phyloP scores from a whole-genome alignment of 2,113 vertebrate genomes.

The Saguinus midas region DNA sequence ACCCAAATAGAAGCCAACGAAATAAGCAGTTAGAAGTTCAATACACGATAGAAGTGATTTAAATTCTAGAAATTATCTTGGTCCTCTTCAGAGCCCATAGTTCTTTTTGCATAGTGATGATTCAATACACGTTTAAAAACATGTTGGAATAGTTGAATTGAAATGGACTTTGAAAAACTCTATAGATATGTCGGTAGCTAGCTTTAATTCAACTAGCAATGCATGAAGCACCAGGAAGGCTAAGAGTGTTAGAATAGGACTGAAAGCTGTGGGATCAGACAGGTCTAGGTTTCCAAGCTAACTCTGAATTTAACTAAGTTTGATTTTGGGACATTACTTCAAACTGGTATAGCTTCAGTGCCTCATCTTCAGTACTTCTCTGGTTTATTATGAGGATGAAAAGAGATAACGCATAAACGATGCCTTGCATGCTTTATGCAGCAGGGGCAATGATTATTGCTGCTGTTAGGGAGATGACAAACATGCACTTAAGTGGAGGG shows the following conservation, averaged over 20 bases:
- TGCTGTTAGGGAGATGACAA: neutral
- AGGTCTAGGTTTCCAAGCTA: neutral
- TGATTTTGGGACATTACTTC: neutral
- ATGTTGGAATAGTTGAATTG: neutral
- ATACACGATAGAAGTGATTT: neutral
- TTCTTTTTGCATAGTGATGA: neutral
- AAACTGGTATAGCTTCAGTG: neutral
- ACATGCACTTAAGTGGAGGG: neutral
- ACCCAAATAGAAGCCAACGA: neutral
- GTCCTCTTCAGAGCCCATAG: neutral
- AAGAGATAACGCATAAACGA: neutral
- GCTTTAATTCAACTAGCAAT: neutral
- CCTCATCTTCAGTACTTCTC: neutral
- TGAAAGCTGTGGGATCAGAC: neutral
- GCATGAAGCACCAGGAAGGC: neutral
- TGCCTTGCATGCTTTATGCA: neutral
- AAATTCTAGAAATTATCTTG: constrained; percentile 41
- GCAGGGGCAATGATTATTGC: neutral
- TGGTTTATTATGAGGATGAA: neutral
- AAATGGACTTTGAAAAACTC: neutral
- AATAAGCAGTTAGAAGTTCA: constrained; percentile 33
- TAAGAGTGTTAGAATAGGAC: neutral
- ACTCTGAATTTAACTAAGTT: neutral
- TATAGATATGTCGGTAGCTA: neutral
- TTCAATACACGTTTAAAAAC: neutral